Evolutionary conservation across 1,140 invertebrate genomes (phyloP), one percentile per base, ranked within the genome.

Genomic region (Contarinia nasturtii): DNA sequence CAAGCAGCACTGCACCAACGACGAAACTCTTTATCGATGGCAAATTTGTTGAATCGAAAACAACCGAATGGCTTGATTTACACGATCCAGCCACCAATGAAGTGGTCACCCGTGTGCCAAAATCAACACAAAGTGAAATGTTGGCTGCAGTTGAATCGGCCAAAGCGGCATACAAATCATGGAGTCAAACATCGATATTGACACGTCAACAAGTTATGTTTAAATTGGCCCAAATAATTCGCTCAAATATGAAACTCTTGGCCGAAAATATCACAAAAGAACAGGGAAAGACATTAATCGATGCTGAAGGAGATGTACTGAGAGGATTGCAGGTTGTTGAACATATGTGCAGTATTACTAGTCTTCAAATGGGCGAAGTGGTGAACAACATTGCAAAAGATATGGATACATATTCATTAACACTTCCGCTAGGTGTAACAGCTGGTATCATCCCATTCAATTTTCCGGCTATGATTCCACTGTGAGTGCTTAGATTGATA

Each of bases 401-500:
- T 57, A 89, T 94, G 86, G 89, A 94, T 57, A 84, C 83, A 2
- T 73, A 84, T 49, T 91, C 89, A 1, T 89, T 90, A 60, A 79
- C 88, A 53, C 60, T 89, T 20, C 93, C 95, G 1, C 34, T 63
- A 14, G 61, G 61, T 8, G 61, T 64, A 7, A 63, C 61, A 50
- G 64, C 64, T 55, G 90, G 89, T 36, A 90, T 95, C 55, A 85
- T 86, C 33, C 87, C 87, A 0, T 92, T 92, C 60, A 93, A 93
- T 67, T 99, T 98, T 66, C 95, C 96, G 1, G 94, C 95, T 34
- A 99, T 99, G 96, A 96, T 99, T 57, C 96, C 96, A 0, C 70
- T 99, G 2, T 99, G 96, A 95, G 96, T 94, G 81, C 94, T n/a
- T n/a, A n/a, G n/a, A n/a, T n/a, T n/a, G n/a, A n/a, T n/a, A n/a